phyloP scores from a whole-genome alignment of 2,113 vertebrate species.

The Rhabdornis inornatus region DNA sequence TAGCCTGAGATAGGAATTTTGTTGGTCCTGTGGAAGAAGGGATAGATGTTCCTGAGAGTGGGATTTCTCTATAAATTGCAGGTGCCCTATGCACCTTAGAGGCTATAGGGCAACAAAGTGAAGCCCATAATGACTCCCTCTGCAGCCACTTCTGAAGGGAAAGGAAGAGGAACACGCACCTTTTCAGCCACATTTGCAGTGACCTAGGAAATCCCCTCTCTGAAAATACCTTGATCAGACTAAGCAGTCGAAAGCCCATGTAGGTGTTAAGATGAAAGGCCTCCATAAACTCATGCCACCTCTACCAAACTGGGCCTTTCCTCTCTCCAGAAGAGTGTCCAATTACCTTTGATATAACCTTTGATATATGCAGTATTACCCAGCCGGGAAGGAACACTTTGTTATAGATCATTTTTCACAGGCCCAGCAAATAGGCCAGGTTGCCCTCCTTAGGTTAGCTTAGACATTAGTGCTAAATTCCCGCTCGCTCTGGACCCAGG shows the following conservation, averaged over 20 bases:
- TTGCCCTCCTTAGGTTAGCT: neutral
- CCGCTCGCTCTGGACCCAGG: fast-evolving
- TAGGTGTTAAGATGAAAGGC: neutral
- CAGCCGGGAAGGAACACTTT: neutral
- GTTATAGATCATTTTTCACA: neutral
- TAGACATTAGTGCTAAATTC: neutral
- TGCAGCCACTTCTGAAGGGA: neutral
- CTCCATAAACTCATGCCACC: neutral
- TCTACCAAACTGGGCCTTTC: neutral
- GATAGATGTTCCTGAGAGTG: neutral
- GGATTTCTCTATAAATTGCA: neutral
- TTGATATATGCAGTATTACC: neutral
- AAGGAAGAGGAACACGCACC: neutral
- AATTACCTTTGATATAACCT: neutral
- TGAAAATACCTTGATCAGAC: neutral
- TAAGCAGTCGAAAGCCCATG: neutral
- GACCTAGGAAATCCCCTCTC: neutral
- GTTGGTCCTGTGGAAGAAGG: neutral
- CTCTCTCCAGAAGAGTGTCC: neutral
- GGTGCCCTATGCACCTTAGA: neutral
- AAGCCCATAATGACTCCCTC: neutral
- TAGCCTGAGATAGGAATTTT: neutral
- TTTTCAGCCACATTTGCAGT: neutral
- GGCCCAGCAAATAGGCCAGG: neutral
- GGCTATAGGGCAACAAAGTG: neutral